Base-by-base conservation (phyloP, 1,140 invertebrate genomes). In the Temnothorax longispinosus region DNA sequence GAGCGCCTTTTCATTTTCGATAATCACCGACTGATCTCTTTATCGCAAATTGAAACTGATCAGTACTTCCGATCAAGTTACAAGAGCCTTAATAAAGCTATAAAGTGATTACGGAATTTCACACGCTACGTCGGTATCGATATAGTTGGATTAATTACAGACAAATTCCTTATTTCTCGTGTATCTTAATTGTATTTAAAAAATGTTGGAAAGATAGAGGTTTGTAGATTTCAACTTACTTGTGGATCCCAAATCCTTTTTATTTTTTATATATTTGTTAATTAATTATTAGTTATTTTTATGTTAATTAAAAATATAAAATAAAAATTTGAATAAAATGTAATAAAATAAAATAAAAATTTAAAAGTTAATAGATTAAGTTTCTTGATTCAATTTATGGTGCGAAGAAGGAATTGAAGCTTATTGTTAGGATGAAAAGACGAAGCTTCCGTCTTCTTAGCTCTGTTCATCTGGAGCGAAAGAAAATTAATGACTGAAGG, bases 391-490 rank as follows among this genome's bases (percentile, higher is more conserved):
- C 1, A 35, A 62, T 47, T 21, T 62, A 64, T 65, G 7, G 4
- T 15, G 5, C 27, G n/a, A 35, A 52, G 32, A 35, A 21, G 47
- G 13, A 56, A 15, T 27, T 44, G 35, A 52, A 44, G 35, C 3
- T 41, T 27, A 27, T 27, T 27, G 27, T 27, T 15, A 47, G 13
- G 10, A 27, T 7, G 35, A 38, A 47, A 41, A 15, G n/a, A 13
- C 18, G 11, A 18, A 76, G 8, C 32, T 81, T 81, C 32, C 62
- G 50, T 10, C 64, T 81, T 81, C 50, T 8, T n/a, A 47, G 62
- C 52, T 71, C 47, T 0, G 47, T 81, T 81, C 64, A 58, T 81
- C 32, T 81, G 13, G 52, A 81, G 52, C 64, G 64, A 71, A 81
- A 47, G 52, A 15, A 56, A 81, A 81, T 82, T 74, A 82, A 82